Evolutionary conservation across 2,888 invertebrate species (phyloP).

Genomic region (Sinotaia quadrata): DNA sequence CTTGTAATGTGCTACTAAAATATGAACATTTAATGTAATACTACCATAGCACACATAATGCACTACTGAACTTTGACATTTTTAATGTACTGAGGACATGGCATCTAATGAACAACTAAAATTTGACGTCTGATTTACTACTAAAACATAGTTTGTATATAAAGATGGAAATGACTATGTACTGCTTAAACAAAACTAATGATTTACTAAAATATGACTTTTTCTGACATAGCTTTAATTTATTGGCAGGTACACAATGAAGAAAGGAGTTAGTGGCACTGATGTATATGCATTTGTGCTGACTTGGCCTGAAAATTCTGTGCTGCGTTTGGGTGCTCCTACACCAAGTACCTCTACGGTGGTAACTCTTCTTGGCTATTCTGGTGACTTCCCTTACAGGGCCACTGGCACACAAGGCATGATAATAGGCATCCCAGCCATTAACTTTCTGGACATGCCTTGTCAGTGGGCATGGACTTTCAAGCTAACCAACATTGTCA

Average conservation of each 20-base stretch:
- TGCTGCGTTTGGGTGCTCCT: constrained; percentile 75
- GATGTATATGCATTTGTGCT: constrained; percentile 80
- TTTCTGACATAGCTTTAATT: too few species aligned
- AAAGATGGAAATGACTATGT: too few species aligned
- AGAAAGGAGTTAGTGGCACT: constrained; percentile 26
- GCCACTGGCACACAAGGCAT: constrained; percentile 42
- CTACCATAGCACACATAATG: too few species aligned
- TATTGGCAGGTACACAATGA: constrained; percentile 60
- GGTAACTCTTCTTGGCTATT: constrained; percentile 75
- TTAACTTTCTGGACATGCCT: constrained; percentile 56
- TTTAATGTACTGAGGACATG: too few species aligned
- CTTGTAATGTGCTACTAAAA: too few species aligned
- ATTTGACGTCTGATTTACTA: too few species aligned
- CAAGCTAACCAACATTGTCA: constrained; percentile 53
- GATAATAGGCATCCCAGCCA: constrained; percentile 54
- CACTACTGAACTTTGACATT: too few species aligned
- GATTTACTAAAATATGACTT: too few species aligned
- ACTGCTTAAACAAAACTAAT: too few species aligned
- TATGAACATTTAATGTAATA: too few species aligned
- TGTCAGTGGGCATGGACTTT: constrained; percentile 67
- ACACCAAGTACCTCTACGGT: constrained; percentile 60
- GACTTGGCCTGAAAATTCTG: constrained; percentile 79
- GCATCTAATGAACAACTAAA: too few species aligned
- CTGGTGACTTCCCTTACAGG: constrained; percentile 36
- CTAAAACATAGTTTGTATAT: too few species aligned